Base-by-base conservation (phyloP, 2,888 invertebrate species). In the Alloscopus bannaensis region DNA sequence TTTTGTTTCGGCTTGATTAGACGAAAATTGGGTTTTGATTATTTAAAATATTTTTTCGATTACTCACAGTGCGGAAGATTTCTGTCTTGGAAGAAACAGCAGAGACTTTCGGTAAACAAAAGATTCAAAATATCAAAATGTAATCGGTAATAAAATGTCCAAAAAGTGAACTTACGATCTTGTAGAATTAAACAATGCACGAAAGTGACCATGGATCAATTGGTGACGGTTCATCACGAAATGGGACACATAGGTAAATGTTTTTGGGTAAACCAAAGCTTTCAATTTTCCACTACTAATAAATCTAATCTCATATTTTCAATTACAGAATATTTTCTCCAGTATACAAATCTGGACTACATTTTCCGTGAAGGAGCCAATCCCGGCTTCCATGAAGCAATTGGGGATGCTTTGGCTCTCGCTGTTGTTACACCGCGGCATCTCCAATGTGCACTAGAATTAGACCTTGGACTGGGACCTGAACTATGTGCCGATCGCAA, bases 281-380 rank as follows among this genome's bases (percentile, higher is more conserved):
- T 59, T 26, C 13, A 47, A 22, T 13, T 42, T 24, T 13, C 13
- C 62, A 40, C 3, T n/a, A 8, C 18, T n/a, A n/a, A n/a, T n/a
- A n/a, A n/a, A n/a, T n/a, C n/a, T 65, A 18, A 45, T 16, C 65
- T 24, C n/a, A 66, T 50, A n/a, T 66, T 18, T n/a, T 68, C 42
- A 45, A 24, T 52, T 60, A 65, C 59, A 40, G 92, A 94, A 86
- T 95, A 95, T 86, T 94, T 91, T 86, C 86, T 94, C 72, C 93
- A 93, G 84, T 95, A 94, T 87, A 92, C 92, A 86, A 89, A 93
- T 81, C 93, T 92, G 84, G 94, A 95, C 0, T 89, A 91, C 0
- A 87, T 93, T 22, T 95, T 93, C 87, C 91, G 93, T 84, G 91
- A 90, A 24, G 95, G 95, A 47, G 94, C 95, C 0, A 93, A 95